Base-by-base conservation (phyloP, 2,113 vertebrate genomes). In the Odobenus rosmarus region DNA sequence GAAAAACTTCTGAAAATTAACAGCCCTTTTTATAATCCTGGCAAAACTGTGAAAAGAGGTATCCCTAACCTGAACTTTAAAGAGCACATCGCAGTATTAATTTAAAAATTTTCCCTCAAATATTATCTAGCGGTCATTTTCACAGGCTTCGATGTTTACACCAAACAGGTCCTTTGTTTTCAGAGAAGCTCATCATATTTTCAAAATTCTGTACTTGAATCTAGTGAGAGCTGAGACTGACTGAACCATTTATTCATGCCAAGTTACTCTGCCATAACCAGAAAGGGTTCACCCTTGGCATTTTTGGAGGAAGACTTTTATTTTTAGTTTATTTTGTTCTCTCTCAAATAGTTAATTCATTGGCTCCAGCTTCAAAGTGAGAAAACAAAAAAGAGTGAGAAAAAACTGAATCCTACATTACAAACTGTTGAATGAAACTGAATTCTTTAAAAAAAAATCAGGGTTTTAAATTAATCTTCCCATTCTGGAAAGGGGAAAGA, bases 261-360 rank as follows among this genome's bases (percentile, higher is more conserved):
- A 81, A 26, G 53, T 88, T 91, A 83, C 71, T 87, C 64, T 51
- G 12, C 1, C 28, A 36, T 42, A 42, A 61, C 24, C 82, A 85
- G 79, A 79, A 86, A 86, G 26, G 46, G 83, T 72, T 97, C 85
- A 53, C 26, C 28, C 11, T 64, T 23, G 88, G 69, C 59, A 59
- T 67, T 64, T 93, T 49, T 42, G 36, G n/a, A 93, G 61, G 57
- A 95, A 18, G 10, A 42, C 71, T 62, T 94, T 64, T 82, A 42
- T 91, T 98, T 96, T 62, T 88, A 49, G 76, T 96, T 94, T 83
- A 64, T 96, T 92, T 92, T 87, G 9, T 95, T 83, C 46, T 92
- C 16, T 90, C 24, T 88, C 79, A 80, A 90, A 83, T 93, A 83
- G 46, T 96, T 92, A 86, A 92, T 92, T 95, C 28, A 88, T 89